Conservation (phyloP, 1,140 invertebrate species). For the Drosophila leontia region DNA sequence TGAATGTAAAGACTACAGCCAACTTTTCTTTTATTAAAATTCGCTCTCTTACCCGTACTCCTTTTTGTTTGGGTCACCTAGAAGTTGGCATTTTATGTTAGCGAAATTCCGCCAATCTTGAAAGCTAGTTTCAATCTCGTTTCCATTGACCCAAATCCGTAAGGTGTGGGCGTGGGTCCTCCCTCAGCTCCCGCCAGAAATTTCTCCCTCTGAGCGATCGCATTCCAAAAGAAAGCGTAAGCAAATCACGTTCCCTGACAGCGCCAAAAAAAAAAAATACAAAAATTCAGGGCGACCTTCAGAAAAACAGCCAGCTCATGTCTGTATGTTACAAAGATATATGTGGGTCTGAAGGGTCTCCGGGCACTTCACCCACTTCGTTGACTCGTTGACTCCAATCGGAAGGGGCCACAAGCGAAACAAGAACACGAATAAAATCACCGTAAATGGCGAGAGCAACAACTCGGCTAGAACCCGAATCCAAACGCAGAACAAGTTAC, state of each 20-base stretch:
- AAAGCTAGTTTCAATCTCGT: slow-evolving; percentile 25
- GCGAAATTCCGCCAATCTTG: slow-evolving; percentile 24
- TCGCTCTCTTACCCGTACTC: background rate
- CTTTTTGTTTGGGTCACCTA: slow-evolving; percentile 6
- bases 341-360: slow-evolving; percentile 63
- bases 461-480: slow-evolving; percentile 55
- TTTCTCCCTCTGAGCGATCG: slow-evolving; percentile 22
- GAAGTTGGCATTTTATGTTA: slow-evolving; percentile 26
- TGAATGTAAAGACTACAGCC: background rate
- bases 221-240: slow-evolving; percentile 69
- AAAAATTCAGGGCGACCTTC: slow-evolving; percentile 65
- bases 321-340: slow-evolving; percentile 5
- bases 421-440: slow-evolving; percentile 49
- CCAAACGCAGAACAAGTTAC: slow-evolving; percentile 72
- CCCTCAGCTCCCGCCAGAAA: slow-evolving; percentile 8
- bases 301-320: slow-evolving; percentile 46
- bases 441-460: slow-evolving; percentile 49
- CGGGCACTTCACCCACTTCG: slow-evolving; percentile 48
- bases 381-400: slow-evolving; percentile 47
- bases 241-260: slow-evolving; percentile 68
- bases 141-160: slow-evolving; percentile 36
- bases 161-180: slow-evolving; percentile 22
- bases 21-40: background rate
- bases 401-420: slow-evolving; percentile 16
- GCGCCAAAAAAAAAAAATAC: slow-evolving; percentile 1